Evolutionary conservation across 2,113 vertebrate species (phyloP), one percentile per base, ranked within the genome.

Genomic region (Vanacampus margaritifer): DNA sequence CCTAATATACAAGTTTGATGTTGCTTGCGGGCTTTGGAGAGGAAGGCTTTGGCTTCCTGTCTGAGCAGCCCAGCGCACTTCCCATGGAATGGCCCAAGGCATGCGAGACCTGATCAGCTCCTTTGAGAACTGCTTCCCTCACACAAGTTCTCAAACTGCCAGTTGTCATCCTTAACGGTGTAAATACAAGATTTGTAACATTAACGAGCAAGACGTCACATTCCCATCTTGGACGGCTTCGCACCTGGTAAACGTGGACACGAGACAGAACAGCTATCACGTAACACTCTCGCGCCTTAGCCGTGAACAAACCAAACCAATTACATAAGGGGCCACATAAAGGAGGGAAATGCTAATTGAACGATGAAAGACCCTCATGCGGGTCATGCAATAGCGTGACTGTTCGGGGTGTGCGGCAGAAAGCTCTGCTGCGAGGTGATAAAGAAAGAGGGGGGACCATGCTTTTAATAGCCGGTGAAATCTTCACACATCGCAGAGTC

Each of bases 401-500:
- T 37, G 73, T 81, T 80, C 79, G 37, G 63, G 75, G 76, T 64
- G 76, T 73, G 68, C 71, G 65, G 75, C 45, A 69, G 69, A 78
- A 76, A 80, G 79, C 80, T 81, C 65, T 83, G 81, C 79, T 73
- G 79, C 13, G 76, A 78, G 82, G 90, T 84, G 88, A 84, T 86
- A 87, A 89, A 91, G 87, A 79, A 83, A 87, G 87, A 37, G 16
- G 73, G 75, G 69, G 63, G 2, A 77, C 74, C 80, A 68, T 56
- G 73, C 80, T 88, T 83, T 81, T 89, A 89, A 88, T 83, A 88
- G 81, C 58, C 76, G 50, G 66, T 73, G 71, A 72, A 74, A 82
- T 83, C 84, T 90, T 86, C 84, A 87, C 88, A 90, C 87, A 82
- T 92, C 86, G 81, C 79, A 76, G 79, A 57, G 8, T 79, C 81